Conservation (phyloP, 2,113 vertebrate genomes). For the Passer domesticus region DNA sequence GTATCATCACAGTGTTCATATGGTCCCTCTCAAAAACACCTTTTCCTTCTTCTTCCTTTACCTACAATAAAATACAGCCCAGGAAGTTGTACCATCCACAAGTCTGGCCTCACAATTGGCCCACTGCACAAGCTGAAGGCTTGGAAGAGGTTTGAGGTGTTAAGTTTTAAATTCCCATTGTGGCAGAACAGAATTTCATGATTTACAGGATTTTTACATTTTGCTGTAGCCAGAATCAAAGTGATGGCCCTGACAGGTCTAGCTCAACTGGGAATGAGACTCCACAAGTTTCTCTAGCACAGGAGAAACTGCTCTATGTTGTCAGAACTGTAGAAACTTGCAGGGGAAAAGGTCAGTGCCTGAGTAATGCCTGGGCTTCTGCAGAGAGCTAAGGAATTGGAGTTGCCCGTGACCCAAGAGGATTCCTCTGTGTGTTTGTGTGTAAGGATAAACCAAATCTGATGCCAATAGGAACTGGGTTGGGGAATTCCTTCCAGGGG, state of each 20-base stretch:
- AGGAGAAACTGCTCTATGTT: background rate
- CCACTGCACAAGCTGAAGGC: background rate
- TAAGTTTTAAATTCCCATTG: background rate
- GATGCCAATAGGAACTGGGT: background rate
- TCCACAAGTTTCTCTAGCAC: background rate
- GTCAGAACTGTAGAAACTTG: background rate
- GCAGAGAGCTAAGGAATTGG: background rate
- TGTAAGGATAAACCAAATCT: background rate
- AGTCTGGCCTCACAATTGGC: background rate
- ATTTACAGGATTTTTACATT: background rate
- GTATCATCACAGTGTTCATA: background rate
- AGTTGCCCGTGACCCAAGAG: accelerated
- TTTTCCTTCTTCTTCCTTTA: background rate
- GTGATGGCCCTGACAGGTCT: background rate
- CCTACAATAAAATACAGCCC: background rate
- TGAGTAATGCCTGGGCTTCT: background rate
- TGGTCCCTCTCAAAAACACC: background rate
- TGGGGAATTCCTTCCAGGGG: background rate
- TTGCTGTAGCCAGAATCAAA: background rate
- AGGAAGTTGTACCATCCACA: background rate
- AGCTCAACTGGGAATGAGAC: background rate
- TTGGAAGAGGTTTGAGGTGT: background rate
- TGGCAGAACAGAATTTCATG: background rate
- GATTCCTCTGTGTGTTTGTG: background rate
- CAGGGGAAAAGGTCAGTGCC: background rate